phyloP scores from a whole-genome alignment of 2,888 invertebrate genomes.

The Lumbricus terrestris region DNA sequence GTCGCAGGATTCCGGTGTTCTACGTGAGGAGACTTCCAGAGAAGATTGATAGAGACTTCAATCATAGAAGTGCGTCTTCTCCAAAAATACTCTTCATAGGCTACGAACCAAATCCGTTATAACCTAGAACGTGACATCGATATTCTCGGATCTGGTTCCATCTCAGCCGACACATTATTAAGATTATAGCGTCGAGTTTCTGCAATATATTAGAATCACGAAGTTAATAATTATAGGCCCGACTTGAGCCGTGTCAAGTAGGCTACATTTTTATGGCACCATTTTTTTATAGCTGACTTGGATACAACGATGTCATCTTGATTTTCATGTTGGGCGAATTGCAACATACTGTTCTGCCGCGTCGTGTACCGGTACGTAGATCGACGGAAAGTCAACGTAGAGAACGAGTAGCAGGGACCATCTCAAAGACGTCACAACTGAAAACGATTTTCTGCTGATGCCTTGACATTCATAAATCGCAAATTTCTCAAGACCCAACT shows the following conservation, averaged over 20 bases:
- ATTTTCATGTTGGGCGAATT: neutral
- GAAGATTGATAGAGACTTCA: neutral
- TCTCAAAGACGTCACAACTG: too few relatives aligned
- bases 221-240: too few relatives aligned
- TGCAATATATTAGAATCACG: too few relatives aligned
- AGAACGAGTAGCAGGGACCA: neutral
- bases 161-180: too few relatives aligned
- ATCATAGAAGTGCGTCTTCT: too few relatives aligned
- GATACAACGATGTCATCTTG: neutral
- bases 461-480: too few relatives aligned
- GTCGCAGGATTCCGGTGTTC: neutral
- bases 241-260: too few relatives aligned
- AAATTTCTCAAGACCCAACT: too few relatives aligned
- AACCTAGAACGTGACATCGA: neutral
- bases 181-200: too few relatives aligned
- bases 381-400: neutral
- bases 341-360: neutral
- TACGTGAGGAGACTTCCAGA: neutral
- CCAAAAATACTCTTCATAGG: neutral
- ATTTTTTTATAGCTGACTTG: neutral
- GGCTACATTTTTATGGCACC: neutral
- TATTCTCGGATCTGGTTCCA: too few relatives aligned
- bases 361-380: neutral
- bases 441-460: too few relatives aligned
- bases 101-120: too few relatives aligned